These are phyloP conservation scores for Engystomops pustulosus DNA, from an alignment of 2,113 vertebrate genomes.

Conservation along the genomic window DNA sequence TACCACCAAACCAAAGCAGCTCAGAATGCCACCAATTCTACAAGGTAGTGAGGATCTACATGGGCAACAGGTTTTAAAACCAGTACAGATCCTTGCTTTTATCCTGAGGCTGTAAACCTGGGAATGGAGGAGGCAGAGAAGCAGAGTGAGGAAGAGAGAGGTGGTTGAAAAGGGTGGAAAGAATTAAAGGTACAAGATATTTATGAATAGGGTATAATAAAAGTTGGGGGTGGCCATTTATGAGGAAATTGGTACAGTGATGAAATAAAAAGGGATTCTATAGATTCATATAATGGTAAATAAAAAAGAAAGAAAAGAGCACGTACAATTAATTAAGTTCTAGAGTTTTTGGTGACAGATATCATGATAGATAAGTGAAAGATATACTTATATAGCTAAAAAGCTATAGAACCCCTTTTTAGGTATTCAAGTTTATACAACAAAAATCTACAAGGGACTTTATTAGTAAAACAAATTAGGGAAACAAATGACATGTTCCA, in stretches of 20 bases:
- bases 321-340: not conserved
- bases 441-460: too few species aligned
- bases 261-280: not conserved
- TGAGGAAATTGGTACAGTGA: not conserved
- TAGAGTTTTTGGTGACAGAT: not conserved
- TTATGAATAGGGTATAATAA: slow-evolving; percentile 66
- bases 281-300: not conserved
- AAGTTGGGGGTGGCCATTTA: not conserved
- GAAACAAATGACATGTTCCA: not conserved
- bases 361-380: not conserved
- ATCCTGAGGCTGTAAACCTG: slow-evolving; percentile 95
- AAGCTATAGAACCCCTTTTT: not conserved
- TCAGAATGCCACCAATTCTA: slow-evolving; percentile 70
- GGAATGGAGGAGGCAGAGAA: slow-evolving; percentile 74
- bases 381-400: not conserved
- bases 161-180: slow-evolving; percentile 52
- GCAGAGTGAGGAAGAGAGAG: slow-evolving; percentile 64
- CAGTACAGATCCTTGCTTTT: slow-evolving; percentile 98
- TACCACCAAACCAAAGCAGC: slow-evolving; percentile 78
- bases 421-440: too few species aligned
- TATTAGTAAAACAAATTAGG: not conserved
- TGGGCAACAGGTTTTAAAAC: slow-evolving; percentile 83
- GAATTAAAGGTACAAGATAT: slow-evolving; percentile 69
- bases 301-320: not conserved
- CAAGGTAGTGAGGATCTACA: slow-evolving; percentile 75